These are phyloP conservation scores for Acrossocheilus wenchowensis DNA, from an alignment of 2,797 vertebrate species.

Conservation along the genomic window DNA sequence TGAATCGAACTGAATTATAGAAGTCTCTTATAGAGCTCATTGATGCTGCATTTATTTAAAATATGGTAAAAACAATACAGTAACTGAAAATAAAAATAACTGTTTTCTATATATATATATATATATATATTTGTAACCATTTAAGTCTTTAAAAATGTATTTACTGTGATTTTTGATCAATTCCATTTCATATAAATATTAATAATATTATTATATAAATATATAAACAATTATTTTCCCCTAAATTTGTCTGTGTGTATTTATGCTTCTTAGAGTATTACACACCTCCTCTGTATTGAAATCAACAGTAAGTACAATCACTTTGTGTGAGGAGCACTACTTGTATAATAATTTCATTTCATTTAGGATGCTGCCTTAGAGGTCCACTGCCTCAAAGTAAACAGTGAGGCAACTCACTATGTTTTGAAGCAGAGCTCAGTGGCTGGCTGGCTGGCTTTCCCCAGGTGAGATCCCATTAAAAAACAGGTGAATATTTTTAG, in stretches of 20 bases:
- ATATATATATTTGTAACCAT: not conserved
- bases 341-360: not conserved
- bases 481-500: slow-evolving; percentile 30
- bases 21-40: not conserved
- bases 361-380: not conserved
- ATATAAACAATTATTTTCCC: not conserved
- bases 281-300: not conserved
- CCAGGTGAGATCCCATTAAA: slow-evolving; percentile 40
- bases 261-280: not conserved
- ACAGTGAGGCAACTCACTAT: not conserved
- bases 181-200: not conserved
- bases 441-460: slow-evolving; percentile 27
- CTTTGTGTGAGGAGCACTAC: not conserved
- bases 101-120: not conserved
- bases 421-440: slow-evolving; percentile 5
- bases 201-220: not conserved
- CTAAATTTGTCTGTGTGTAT: not conserved
- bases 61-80: not conserved
- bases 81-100: not conserved
- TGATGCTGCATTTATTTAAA: not conserved
- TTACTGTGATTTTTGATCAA: not conserved
- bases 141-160: not conserved
- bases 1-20: not conserved
- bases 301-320: not conserved
- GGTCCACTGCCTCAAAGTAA: not conserved